A percentile compares a stretch with the other conserved stretches of the same genome.
phyloP scores from a whole-genome alignment of 2,113 vertebrate species.

The Chauna torquata region DNA sequence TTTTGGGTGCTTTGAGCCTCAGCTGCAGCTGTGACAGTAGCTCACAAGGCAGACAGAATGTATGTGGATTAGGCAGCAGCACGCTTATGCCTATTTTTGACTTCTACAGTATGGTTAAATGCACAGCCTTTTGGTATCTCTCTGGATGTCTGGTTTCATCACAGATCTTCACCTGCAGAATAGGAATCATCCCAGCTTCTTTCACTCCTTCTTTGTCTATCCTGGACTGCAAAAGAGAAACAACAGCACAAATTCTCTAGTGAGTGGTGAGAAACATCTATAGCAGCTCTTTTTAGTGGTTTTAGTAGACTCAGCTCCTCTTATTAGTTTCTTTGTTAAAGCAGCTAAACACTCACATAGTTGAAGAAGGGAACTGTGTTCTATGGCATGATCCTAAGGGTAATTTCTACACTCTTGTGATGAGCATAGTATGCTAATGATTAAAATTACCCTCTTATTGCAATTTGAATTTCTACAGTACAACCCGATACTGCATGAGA shows the following conservation, averaged over 20 bases:
- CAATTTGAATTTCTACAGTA: neutral
- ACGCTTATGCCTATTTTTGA: rapidly evolving
- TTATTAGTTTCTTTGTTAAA: neutral
- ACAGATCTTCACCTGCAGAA: neutral
- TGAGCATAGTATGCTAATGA: neutral
- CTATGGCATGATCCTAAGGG: neutral
- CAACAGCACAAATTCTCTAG: neutral
- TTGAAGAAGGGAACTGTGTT: neutral
- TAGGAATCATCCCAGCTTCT: neutral
- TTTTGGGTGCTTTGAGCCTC: neutral
- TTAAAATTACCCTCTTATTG: neutral
- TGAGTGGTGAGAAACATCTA: neutral
- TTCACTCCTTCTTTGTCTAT: neutral
- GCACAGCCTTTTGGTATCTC: neutral
- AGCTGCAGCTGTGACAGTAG: neutral
- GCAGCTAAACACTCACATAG: neutral
- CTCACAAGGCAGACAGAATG: neutral
- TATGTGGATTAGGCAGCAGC: neutral
- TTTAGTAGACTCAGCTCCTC: neutral
- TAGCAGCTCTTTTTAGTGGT: neutral
- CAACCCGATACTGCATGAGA: neutral
- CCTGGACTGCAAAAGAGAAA: neutral
- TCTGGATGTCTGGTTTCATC: neutral
- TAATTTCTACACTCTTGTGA: neutral
- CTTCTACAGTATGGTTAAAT: neutral